Conservation (phyloP, 2,113 vertebrate genomes). For the Fukomys damarensis region DNA sequence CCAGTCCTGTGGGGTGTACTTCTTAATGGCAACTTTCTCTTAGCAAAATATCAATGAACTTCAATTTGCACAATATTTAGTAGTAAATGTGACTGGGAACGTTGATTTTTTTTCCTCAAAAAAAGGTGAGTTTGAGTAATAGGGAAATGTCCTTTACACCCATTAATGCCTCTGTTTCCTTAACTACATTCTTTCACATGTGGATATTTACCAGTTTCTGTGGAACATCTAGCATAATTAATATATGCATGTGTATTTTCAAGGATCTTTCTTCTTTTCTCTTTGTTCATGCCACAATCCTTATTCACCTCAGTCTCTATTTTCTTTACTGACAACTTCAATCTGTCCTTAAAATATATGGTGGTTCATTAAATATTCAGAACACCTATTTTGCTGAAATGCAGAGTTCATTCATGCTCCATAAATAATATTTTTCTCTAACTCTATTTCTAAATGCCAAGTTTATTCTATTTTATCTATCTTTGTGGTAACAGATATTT, state of each 20-base stretch:
- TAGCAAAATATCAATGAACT: not conserved
- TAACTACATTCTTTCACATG: slow-evolving; percentile 44
- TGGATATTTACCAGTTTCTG: not conserved
- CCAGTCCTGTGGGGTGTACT: not conserved
- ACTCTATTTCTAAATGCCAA: not conserved
- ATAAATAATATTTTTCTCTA: not conserved
- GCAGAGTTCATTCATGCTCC: not conserved
- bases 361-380: slow-evolving; percentile 42
- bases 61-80: not conserved
- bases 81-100: not conserved
- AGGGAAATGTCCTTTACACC: not conserved
- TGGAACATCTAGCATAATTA: slow-evolving; percentile 39
- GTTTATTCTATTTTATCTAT: not conserved
- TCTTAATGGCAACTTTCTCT: not conserved
- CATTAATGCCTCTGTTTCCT: not conserved
- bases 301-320: not conserved
- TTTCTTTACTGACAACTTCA: not conserved
- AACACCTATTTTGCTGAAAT: slow-evolving; percentile 19
- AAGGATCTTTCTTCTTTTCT: not conserved
- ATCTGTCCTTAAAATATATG: slow-evolving; percentile 32
- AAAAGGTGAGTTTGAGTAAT: not conserved
- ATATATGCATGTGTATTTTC: slow-evolving; percentile 24
- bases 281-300: not conserved
- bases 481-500: slow-evolving; percentile 8
- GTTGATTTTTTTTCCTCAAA: not conserved